A percentile compares a stretch with the other conserved stretches of the same genome.
phyloP scores from a whole-genome alignment of 2,888 invertebrate genomes.

The Phortica magna region DNA sequence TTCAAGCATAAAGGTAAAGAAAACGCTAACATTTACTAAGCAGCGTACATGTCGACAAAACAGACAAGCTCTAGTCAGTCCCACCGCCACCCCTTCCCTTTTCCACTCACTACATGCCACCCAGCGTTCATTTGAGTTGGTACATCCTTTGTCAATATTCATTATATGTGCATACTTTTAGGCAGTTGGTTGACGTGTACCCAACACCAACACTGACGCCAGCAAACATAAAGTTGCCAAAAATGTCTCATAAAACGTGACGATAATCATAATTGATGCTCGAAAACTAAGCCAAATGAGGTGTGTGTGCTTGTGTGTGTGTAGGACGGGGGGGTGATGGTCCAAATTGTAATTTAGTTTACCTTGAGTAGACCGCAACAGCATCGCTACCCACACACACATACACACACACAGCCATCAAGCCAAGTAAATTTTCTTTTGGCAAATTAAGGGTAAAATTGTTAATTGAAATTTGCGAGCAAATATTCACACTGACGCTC shows the following conservation, averaged over 20 bases:
- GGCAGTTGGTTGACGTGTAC: constrained; percentile 52
- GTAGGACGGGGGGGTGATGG: neutral
- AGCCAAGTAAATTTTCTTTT: constrained; percentile 41
- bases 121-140: constrained; percentile 36
- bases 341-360: constrained; percentile 69
- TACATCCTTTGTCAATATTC: constrained; percentile 77
- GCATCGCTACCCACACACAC: constrained; percentile 30
- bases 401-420: neutral
- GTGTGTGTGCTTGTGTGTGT: neutral
- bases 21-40: neutral
- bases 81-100: too few species aligned
- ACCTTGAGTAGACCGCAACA: constrained; percentile 27
- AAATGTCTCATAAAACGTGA: constrained; percentile 79
- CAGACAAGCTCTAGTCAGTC: too few species aligned
- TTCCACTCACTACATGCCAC: too few species aligned
- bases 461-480: constrained; percentile 67
- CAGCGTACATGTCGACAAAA: constrained; percentile 39
- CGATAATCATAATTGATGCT: constrained; percentile 78
- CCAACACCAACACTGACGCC: constrained; percentile 47
- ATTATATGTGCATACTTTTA: constrained; percentile 71
- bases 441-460: constrained; percentile 70
- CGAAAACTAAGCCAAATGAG: constrained; percentile 49
- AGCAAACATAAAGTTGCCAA: constrained; percentile 74
- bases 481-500: constrained; percentile 1
- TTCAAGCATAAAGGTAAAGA: constrained; percentile 3